Conservation (phyloP, 2,113 vertebrate genomes). For the Talpa occidentalis region DNA sequence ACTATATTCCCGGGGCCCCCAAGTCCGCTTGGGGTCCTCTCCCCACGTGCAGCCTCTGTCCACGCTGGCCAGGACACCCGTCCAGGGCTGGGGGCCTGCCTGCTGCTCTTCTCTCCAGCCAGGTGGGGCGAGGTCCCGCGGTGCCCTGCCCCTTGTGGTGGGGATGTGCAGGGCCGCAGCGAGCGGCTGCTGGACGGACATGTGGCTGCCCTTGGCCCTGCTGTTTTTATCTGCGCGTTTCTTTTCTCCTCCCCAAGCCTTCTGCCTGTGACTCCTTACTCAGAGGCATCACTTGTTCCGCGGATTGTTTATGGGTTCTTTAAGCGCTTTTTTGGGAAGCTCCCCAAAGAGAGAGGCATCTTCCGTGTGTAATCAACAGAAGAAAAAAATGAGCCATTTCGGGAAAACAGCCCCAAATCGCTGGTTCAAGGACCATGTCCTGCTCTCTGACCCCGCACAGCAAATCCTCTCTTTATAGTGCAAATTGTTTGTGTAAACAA, state of each 20-base stretch:
- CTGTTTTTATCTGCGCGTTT: neutral
- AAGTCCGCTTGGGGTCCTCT: no score
- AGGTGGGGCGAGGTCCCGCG: no score
- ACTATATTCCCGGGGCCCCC: no score
- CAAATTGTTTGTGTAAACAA: conserved; percentile 72
- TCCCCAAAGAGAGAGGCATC: neutral
- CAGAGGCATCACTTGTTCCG: neutral
- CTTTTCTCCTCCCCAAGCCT: neutral
- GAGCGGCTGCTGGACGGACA: no score
- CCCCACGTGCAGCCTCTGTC: no score
- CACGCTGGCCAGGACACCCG: no score
- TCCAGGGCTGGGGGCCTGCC: no score
- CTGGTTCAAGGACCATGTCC: no score
- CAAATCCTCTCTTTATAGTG: conserved; percentile 65
- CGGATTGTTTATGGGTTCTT: neutral
- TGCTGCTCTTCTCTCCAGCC: no score
- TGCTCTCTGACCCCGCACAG: neutral
- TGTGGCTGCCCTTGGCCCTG: no score
- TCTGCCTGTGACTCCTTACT: neutral
- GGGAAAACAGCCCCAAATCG: neutral
- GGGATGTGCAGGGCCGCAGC: no score
- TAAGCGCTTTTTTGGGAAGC: conserved; percentile 44
- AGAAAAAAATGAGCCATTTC: conserved; percentile 16
- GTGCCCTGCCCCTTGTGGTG: no score
- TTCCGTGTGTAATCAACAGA: neutral